Conservation (phyloP, 2,888 invertebrate species). For the Campoletis raptor region DNA sequence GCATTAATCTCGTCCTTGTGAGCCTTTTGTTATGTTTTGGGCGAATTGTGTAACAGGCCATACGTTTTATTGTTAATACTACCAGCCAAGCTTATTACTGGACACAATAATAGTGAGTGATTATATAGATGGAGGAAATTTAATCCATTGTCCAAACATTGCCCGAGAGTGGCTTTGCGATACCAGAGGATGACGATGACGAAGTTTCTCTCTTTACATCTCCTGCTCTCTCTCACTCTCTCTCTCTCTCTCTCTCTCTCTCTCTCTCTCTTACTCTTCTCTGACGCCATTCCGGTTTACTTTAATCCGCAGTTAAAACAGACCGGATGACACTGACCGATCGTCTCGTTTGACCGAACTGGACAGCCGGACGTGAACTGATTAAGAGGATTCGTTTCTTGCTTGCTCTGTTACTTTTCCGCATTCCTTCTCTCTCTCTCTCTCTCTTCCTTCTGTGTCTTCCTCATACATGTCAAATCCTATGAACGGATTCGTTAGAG, state of each 20-base stretch:
- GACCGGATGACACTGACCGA: slow-evolving; percentile 81
- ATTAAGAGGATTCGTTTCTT: slow-evolving; percentile 71
- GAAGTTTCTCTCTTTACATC: slow-evolving; percentile 19
- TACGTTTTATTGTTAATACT: slow-evolving; percentile 34
- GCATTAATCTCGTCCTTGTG: slow-evolving; percentile 18
- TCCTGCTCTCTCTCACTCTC: neutral
- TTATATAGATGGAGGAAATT: slow-evolving; percentile 61
- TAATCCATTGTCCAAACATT: slow-evolving; percentile 77
- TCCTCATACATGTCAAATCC: neutral
- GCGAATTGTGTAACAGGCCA: slow-evolving; percentile 9
- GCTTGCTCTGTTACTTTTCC: slow-evolving; percentile 66
- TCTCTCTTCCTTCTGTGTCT: neutral
- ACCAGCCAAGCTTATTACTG: slow-evolving; percentile 35
- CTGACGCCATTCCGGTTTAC: slow-evolving; percentile 72
- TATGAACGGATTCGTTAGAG: slow-evolving; percentile 60
- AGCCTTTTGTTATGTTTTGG: neutral
- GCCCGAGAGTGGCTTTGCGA: slow-evolving; percentile 43
- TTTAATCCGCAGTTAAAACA: slow-evolving; percentile 82
- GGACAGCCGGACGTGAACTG: slow-evolving; percentile 76
- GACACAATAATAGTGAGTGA: slow-evolving; percentile 61
- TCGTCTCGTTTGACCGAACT: slow-evolving; percentile 73
- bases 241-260: slow-evolving; percentile 5
- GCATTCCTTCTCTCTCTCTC: neutral
- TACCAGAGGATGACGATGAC: slow-evolving; percentile 47
- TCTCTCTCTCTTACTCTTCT: too few species aligned